Percentiles rank a stretch among this genome's conserved stretches.
Evolutionary conservation across 2,797 vertebrate genomes (phyloP).

Genomic region (Nothura maculosa): DNA sequence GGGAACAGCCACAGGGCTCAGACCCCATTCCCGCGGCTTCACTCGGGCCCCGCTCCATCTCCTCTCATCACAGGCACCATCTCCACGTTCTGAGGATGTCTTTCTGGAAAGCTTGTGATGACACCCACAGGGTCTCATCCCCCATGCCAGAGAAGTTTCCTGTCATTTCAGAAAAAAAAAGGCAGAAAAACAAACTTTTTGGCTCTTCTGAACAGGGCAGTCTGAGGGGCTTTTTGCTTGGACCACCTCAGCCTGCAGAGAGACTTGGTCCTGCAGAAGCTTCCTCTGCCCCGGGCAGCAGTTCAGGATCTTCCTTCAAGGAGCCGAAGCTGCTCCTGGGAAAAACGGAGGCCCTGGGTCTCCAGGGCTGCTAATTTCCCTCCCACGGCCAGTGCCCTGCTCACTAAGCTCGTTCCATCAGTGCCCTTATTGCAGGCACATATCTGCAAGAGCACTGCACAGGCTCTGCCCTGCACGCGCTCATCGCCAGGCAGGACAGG

Average conservation of each 20-base stretch:
- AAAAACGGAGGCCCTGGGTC: neutral
- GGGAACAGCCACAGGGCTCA: fast-evolving
- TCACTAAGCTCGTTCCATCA: neutral
- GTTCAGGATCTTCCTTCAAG: neutral
- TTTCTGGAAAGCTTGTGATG: neutral
- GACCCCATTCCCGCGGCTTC: neutral
- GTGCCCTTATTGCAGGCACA: neutral
- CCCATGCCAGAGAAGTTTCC: neutral
- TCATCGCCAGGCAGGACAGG: neutral
- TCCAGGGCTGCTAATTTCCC: neutral
- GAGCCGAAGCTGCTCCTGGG: neutral
- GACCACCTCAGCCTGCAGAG: neutral
- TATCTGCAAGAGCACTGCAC: neutral
- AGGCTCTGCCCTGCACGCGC: neutral
- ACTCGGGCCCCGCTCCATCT: neutral
- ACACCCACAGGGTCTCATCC: neutral
- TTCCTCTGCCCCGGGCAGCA: neutral
- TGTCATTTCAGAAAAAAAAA: neutral
- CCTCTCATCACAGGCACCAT: neutral
- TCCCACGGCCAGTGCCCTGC: neutral
- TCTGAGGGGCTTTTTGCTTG: neutral
- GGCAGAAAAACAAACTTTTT: neutral
- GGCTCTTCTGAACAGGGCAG: neutral
- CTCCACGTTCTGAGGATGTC: neutral
- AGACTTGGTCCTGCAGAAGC: neutral